Evolutionary conservation across 2,797 vertebrate genomes (phyloP).

Genomic region (Sus cebifrons): DNA sequence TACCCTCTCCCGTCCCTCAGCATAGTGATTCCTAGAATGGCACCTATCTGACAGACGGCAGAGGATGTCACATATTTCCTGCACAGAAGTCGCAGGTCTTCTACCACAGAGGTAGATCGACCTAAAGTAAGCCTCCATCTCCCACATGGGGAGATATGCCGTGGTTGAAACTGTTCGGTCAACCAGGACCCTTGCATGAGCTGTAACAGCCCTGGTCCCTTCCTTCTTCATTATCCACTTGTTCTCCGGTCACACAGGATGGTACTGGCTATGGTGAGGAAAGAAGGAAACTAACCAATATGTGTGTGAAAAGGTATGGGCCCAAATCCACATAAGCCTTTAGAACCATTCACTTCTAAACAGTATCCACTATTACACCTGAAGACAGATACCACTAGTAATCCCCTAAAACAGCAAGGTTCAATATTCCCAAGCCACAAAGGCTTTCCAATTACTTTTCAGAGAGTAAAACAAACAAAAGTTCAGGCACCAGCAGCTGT

Average conservation of each 20-base stretch:
- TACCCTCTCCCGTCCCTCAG: background rate
- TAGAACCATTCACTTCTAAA: conserved; percentile 57
- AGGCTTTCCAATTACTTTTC: conserved; percentile 44
- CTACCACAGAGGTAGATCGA: conserved; percentile 4
- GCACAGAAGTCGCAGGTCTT: background rate
- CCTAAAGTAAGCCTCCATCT: conserved; percentile 22
- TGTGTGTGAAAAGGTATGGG: background rate
- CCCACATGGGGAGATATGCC: background rate
- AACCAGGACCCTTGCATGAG: background rate
- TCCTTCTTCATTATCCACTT: conserved; percentile 45
- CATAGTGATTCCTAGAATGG: background rate
- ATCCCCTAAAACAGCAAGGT: conserved; percentile 30
- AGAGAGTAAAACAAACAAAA: conserved; percentile 62
- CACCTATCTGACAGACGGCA: background rate
- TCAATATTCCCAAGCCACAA: conserved; percentile 52
- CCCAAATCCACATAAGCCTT: background rate
- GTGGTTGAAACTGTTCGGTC: background rate
- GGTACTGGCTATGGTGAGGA: background rate
- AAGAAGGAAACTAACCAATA: conserved; percentile 50
- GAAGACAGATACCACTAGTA: conserved; percentile 26
- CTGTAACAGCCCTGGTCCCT: background rate
- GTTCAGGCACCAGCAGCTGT: background rate
- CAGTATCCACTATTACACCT: background rate
- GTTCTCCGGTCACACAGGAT: background rate
- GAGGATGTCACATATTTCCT: conserved; percentile 19